These are phyloP conservation scores for Pristionchus maxplancki DNA, from an alignment of 2,888 invertebrate genomes.

Conservation along the genomic window DNA sequence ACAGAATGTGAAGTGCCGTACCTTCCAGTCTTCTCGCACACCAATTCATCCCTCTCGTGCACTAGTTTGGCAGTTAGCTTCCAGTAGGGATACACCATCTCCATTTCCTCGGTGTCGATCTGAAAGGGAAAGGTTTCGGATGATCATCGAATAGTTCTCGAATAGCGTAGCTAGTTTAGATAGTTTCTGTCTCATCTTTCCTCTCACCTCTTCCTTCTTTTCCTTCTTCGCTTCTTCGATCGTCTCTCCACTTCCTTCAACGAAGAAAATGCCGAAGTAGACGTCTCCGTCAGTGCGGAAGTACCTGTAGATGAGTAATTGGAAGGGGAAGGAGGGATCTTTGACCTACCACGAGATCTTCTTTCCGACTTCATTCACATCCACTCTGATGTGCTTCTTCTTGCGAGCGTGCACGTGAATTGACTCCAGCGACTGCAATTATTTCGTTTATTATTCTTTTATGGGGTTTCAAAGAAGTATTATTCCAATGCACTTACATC, in stretches of 20 bases:
- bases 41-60: conserved; percentile 72
- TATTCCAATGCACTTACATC: conserved; percentile 45
- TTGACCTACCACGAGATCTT: conserved; percentile 46
- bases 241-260: conserved; percentile 55
- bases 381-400: conserved; percentile 65
- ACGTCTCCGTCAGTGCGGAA: conserved; percentile 76
- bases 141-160: neutral
- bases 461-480: neutral
- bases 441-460: neutral
- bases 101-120: conserved; percentile 67
- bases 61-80: conserved; percentile 74
- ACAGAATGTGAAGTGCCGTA: conserved; percentile 50
- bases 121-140: conserved; percentile 29
- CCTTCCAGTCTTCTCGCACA: conserved; percentile 64
- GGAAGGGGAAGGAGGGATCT: neutral
- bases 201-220: conserved; percentile 50
- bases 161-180: no score
- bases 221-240: conserved; percentile 55
- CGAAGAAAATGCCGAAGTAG: conserved; percentile 75
- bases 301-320: no score
- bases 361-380: conserved; percentile 58
- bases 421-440: conserved; percentile 61
- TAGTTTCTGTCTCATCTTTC: no score
- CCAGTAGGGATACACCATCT: conserved; percentile 76
- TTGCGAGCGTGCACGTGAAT: conserved; percentile 72